These are phyloP conservation scores for Sussaba pulchella DNA, from an alignment of 2,888 invertebrate species.

Conservation along the genomic window DNA sequence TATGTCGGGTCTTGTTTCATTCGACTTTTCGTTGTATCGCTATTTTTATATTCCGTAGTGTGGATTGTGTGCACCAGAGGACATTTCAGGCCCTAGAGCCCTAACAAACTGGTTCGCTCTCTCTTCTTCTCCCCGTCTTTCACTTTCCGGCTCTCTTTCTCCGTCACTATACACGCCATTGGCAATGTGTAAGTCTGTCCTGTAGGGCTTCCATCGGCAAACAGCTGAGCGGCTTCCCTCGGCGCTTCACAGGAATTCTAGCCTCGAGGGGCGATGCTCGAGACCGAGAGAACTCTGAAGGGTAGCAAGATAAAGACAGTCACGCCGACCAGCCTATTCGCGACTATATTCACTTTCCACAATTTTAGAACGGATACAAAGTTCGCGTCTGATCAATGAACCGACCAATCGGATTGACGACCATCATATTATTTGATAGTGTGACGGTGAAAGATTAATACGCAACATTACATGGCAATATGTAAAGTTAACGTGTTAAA, in stretches of 20 bases:
- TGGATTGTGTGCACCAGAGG: too few relatives aligned
- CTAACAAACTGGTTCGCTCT: slow-evolving; percentile 7
- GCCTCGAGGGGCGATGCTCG: slow-evolving; percentile 68
- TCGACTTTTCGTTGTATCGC: too few relatives aligned
- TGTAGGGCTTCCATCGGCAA: slow-evolving; percentile 80
- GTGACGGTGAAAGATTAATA: not conserved
- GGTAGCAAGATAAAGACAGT: slow-evolving; percentile 31
- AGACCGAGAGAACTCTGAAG: slow-evolving; percentile 55
- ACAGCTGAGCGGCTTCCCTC: slow-evolving; percentile 80
- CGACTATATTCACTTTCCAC: not conserved
- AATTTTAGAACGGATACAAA: slow-evolving; percentile 4
- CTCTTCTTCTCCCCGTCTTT: slow-evolving; percentile 14
- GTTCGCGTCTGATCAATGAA: not conserved
- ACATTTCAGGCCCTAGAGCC: slow-evolving; percentile 1
- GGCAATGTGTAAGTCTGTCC: slow-evolving; percentile 67
- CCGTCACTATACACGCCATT: slow-evolving; percentile 33
- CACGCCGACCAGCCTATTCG: slow-evolving; percentile 13
- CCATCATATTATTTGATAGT: too few relatives aligned
- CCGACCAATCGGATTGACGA: not conserved
- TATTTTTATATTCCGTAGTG: too few relatives aligned
- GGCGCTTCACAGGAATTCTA: slow-evolving; percentile 70
- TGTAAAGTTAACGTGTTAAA: not conserved
- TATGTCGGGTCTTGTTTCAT: too few relatives aligned
- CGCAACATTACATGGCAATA: not conserved
- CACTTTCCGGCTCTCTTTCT: too few relatives aligned